phyloP scores from a whole-genome alignment of 2,797 vertebrate species.

The Pyrocephalus nanus region DNA sequence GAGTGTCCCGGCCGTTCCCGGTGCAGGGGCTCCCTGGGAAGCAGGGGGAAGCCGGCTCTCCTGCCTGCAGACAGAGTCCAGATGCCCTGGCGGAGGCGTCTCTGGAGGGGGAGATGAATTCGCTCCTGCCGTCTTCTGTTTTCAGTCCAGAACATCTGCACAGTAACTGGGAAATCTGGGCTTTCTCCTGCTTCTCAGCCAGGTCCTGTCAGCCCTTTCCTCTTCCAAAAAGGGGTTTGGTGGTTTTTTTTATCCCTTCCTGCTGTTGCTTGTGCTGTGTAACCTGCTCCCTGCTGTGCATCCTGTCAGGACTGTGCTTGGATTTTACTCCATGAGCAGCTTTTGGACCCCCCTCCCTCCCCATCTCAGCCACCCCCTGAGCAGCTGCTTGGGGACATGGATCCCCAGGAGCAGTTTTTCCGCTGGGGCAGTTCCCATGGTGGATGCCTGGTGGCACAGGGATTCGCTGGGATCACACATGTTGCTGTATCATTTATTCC shows the following conservation, averaged over 20 bases:
- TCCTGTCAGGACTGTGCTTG: not conserved
- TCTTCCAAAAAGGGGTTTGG: slow-evolving; percentile 37
- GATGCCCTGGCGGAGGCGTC: slow-evolving; percentile 53
- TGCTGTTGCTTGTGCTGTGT: not conserved
- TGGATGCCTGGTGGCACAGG: not conserved
- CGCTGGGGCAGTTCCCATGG: rapidly evolving
- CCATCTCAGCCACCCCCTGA: not conserved
- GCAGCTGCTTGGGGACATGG: rapidly evolving
- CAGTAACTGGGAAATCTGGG: slow-evolving; percentile 60
- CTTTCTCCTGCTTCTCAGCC: slow-evolving; percentile 60
- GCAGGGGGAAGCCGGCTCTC: not conserved
- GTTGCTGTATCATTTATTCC: not conserved
- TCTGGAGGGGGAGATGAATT: slow-evolving; percentile 39
- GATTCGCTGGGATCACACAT: not conserved
- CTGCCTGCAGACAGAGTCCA: slow-evolving; percentile 46
- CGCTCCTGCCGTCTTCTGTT: slow-evolving; percentile 49
- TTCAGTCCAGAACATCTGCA: slow-evolving; percentile 71
- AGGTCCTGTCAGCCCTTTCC: slow-evolving; percentile 58
- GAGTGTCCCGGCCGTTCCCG: rapidly evolving
- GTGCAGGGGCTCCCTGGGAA: not conserved
- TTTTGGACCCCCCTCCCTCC: not conserved
- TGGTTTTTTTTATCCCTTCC: not conserved
- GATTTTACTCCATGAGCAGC: not conserved
- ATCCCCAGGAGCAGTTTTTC: not conserved
- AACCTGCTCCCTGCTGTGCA: slow-evolving; percentile 43